phyloP scores from a whole-genome alignment of 1,140 invertebrate genomes.

The Heliconius hewitsoni region DNA sequence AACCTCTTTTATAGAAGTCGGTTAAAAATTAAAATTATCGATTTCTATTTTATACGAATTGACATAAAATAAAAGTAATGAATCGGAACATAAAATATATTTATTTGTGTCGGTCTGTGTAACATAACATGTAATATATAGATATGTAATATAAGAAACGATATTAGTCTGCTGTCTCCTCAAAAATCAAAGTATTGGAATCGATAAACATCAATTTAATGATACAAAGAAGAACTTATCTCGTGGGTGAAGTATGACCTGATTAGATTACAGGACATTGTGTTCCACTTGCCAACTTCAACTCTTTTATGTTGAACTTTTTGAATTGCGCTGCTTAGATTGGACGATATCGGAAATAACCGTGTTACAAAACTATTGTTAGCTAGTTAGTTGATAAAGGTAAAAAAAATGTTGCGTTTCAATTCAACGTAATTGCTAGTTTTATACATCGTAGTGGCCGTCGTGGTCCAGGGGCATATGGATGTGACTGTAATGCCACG shows the following conservation, averaged over 20 bases:
- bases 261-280: slow-evolving; percentile 67
- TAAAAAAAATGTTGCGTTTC: background rate
- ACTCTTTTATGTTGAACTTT: slow-evolving; percentile 43
- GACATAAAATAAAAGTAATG: too few relatives aligned
- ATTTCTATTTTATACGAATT: too few relatives aligned
- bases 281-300: slow-evolving; percentile 62
- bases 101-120: background rate
- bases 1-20: too few relatives aligned
- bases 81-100: too few relatives aligned
- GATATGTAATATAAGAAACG: background rate
- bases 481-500: too few relatives aligned
- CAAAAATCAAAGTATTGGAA: background rate
- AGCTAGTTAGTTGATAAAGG: background rate
- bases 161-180: background rate
- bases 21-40: too few relatives aligned
- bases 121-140: background rate
- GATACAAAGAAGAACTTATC: slow-evolving; percentile 42
- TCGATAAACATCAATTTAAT: slow-evolving; percentile 33
- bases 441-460: too few relatives aligned
- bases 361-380: slow-evolving; percentile 5
- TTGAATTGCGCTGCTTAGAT: slow-evolving; percentile 16
- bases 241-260: slow-evolving; percentile 52
- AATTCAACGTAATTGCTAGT: background rate
- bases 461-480: too few relatives aligned
- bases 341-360: slow-evolving; percentile 5